These are phyloP conservation scores for Epinotia ramella DNA, from an alignment of 2,888 invertebrate genomes.

Conservation along the genomic window DNA sequence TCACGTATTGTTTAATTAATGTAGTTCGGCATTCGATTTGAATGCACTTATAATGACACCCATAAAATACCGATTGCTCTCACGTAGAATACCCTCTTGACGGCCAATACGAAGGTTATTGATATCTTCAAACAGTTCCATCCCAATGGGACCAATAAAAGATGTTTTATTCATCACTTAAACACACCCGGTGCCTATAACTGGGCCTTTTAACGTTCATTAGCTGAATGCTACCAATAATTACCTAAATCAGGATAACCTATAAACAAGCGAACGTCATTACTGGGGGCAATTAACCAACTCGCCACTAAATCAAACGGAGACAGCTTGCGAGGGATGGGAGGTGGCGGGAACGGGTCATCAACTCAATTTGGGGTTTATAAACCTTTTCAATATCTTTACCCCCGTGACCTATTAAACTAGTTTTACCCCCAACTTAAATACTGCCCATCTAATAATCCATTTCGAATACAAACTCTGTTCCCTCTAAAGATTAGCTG, in stretches of 20 bases:
- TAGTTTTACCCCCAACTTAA: no score
- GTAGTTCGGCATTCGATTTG: neutral
- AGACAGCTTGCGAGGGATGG: slow-evolving; percentile 10
- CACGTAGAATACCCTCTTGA: neutral
- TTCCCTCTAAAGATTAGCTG: no score
- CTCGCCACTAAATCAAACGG: slow-evolving; percentile 44
- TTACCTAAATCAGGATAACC: slow-evolving; percentile 44
- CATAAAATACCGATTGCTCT: neutral
- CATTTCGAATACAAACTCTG: no score
- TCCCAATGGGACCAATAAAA: slow-evolving; percentile 31
- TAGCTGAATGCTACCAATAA: slow-evolving; percentile 41
- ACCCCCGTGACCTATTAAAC: no score
- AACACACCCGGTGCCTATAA: slow-evolving; percentile 33
- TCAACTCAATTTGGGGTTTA: neutral
- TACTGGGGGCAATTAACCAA: slow-evolving; percentile 42
- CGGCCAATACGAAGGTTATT: neutral
- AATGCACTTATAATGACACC: neutral
- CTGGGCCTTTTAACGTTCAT: slow-evolving; percentile 42
- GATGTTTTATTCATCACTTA: slow-evolving; percentile 21
- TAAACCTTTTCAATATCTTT: no score
- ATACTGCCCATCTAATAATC: no score
- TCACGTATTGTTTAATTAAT: neutral
- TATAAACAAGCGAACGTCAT: slow-evolving; percentile 44
- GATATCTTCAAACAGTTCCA: slow-evolving; percentile 18
- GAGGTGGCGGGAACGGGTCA: slow-evolving; percentile 16